Conservation (phyloP, 2,888 invertebrate genomes). For the Neria commutata region DNA sequence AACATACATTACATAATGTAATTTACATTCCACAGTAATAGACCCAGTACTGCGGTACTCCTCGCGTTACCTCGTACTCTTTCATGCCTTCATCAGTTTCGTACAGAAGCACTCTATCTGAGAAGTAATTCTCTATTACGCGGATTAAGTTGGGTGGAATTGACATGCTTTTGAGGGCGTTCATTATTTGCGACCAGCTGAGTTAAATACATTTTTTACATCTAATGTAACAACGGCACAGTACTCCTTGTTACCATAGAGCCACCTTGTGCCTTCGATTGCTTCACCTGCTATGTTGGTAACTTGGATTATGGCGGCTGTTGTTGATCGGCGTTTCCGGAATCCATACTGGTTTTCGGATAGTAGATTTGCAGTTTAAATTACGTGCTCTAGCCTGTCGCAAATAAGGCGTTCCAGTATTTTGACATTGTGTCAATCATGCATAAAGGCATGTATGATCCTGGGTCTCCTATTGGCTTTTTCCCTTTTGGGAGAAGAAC, state of each 20-base stretch:
- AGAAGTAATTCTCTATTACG: constrained; percentile 5
- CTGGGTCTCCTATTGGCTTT: too few species aligned
- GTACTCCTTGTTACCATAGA: not conserved
- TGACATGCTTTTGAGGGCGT: not conserved
- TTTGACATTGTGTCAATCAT: too few species aligned
- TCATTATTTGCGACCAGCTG: constrained; percentile 10
- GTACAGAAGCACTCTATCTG: constrained; percentile 11
- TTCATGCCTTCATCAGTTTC: constrained; percentile 11
- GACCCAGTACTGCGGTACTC: constrained; percentile 14
- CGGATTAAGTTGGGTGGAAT: not conserved
- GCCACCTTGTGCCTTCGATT: not conserved
- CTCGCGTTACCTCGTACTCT: constrained; percentile 7
- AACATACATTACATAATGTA: constrained; percentile 25
- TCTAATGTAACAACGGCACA: constrained; percentile 8
- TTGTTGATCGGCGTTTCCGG: not conserved
- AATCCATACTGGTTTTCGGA: constrained; percentile 14
- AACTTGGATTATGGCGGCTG: not conserved
- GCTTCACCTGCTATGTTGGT: not conserved
- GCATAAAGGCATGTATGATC: too few species aligned
- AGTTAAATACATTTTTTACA: constrained; percentile 24
- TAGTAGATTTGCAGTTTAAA: not conserved
- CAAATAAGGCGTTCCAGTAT: too few species aligned
- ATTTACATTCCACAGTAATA: constrained; percentile 8
- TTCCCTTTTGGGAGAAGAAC: too few species aligned
- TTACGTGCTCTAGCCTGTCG: too few species aligned